phyloP scores from a whole-genome alignment of 2,888 invertebrate genomes.

The Athrips mouffetella region DNA sequence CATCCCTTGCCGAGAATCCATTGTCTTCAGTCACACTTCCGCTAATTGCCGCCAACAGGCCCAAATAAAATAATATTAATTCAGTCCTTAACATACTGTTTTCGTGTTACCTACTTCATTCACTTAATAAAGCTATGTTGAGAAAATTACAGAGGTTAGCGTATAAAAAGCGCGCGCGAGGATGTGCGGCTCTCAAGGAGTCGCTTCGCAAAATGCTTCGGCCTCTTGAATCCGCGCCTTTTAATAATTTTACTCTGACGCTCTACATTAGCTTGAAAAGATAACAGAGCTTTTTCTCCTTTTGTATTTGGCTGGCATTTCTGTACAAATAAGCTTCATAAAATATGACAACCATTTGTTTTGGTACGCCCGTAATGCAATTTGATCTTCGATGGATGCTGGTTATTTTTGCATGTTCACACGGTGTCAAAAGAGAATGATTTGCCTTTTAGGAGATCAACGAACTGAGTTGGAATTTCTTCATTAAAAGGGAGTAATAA shows the following conservation, averaged over 20 bases:
- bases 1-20: constrained; percentile 62
- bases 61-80: constrained; percentile 47
- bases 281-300: constrained; percentile 73
- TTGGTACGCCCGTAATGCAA: constrained; percentile 42
- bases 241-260: constrained; percentile 70
- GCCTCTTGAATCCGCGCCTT: constrained; percentile 58
- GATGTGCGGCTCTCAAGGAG: constrained; percentile 68
- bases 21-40: constrained; percentile 49
- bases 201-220: constrained; percentile 71
- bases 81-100: constrained; percentile 48
- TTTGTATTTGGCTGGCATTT: constrained; percentile 62
- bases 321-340: constrained; percentile 48
- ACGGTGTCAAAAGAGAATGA: constrained; percentile 40
- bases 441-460: constrained; percentile 40
- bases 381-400: constrained; percentile 41
- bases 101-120: constrained; percentile 38
- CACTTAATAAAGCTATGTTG: constrained; percentile 33
- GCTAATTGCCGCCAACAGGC: constrained; percentile 45
- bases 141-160: constrained; percentile 22
- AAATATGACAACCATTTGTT: constrained; percentile 57
- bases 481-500: constrained; percentile 27
- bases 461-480: constrained; percentile 39
- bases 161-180: constrained; percentile 44
- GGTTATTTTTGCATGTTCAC: constrained; percentile 47
- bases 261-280: constrained; percentile 68